A percentile compares a stretch with the other conserved stretches of the same genome.
Evolutionary conservation across 2,797 vertebrate genomes (phyloP).

Genomic region (Alcedo quadribrachys): DNA sequence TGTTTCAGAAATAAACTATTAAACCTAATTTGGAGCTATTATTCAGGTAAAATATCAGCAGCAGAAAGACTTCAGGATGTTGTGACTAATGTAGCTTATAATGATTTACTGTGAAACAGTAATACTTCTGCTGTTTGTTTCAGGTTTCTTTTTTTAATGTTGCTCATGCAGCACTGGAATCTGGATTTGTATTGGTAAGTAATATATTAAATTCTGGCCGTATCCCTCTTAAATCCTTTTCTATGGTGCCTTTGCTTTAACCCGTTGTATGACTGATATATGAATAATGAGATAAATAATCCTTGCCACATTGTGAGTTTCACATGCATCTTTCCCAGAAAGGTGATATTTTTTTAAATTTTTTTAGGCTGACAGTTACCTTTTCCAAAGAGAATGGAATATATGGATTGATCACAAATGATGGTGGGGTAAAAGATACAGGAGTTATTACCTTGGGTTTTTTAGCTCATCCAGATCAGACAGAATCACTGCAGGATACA

Average conservation of each 20-base stretch:
- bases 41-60: neutral
- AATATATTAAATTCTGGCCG: neutral
- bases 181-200: neutral
- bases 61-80: conserved; percentile 6
- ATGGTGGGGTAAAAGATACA: neutral
- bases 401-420: conserved; percentile 1
- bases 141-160: neutral
- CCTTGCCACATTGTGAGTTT: neutral
- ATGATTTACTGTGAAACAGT: neutral
- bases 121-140: neutral
- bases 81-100: neutral
- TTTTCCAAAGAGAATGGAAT: neutral
- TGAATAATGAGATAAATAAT: neutral
- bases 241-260: neutral
- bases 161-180: neutral
- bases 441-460: neutral
- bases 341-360: conserved; percentile 2
- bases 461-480: conserved; percentile 18
- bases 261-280: neutral
- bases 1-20: conserved; percentile 48
- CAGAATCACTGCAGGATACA: neutral
- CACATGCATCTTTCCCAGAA: neutral
- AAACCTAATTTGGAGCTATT: conserved; percentile 10
- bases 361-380: neutral
- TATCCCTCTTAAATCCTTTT: neutral